phyloP scores from a whole-genome alignment of 2,113 vertebrate species.

The Odobenus rosmarus region DNA sequence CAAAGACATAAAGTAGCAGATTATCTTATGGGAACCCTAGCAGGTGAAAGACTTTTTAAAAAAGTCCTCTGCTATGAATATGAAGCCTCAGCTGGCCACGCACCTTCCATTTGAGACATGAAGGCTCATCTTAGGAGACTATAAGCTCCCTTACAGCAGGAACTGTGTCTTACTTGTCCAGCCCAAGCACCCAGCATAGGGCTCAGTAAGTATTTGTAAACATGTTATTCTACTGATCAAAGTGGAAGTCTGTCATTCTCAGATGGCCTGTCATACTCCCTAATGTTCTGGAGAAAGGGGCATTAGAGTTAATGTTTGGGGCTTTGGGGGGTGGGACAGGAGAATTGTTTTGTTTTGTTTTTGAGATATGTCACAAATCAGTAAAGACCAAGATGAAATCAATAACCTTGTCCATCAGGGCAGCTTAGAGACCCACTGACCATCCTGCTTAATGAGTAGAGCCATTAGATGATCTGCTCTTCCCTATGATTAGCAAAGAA shows the following conservation, averaged over 20 bases:
- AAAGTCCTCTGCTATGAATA: slow-evolving; percentile 13
- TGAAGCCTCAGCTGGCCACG: not conserved
- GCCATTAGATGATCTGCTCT: not conserved
- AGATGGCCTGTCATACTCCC: not conserved
- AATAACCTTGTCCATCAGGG: not conserved
- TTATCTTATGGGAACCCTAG: not conserved
- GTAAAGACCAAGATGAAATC: not conserved
- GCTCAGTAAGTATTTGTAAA: not conserved
- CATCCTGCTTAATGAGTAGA: not conserved
- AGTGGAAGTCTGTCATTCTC: not conserved
- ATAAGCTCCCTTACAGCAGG: not conserved
- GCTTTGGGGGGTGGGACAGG: not conserved
- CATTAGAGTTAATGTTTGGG: not conserved
- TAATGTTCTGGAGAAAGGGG: not conserved
- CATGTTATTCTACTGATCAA: not conserved
- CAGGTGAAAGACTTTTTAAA: slow-evolving; percentile 17
- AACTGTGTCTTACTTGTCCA: not conserved
- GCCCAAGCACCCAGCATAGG: not conserved
- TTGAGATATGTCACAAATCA: not conserved
- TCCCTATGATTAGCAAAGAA: not conserved
- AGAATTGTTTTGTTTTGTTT: not conserved
- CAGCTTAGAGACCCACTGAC: not conserved
- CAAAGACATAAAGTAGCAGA: slow-evolving; percentile 24
- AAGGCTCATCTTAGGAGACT: not conserved
- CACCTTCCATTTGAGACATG: not conserved